Conservation (phyloP, 2,888 invertebrate species). For the Branchinecta sandiegonensis region DNA sequence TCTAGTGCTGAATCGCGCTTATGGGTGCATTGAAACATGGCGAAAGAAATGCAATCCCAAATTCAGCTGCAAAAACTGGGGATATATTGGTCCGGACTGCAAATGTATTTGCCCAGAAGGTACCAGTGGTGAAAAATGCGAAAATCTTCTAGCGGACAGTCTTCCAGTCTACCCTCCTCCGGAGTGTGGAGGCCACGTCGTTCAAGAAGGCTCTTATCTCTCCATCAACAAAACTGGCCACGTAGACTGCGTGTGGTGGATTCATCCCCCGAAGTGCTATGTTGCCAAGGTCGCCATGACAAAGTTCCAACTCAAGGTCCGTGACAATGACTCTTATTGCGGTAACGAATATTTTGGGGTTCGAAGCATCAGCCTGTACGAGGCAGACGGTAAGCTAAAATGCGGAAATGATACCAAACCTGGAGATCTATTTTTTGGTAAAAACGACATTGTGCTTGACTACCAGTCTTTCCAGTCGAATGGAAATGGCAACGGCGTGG, state of each 20-base stretch:
- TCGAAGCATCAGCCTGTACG: background rate
- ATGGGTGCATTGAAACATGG: conserved; percentile 14
- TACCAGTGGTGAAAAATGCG: background rate
- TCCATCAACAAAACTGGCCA: background rate
- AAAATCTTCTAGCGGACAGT: background rate
- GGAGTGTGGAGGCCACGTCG: background rate
- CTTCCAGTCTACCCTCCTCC: background rate
- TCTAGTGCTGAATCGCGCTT: background rate
- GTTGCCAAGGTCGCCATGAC: background rate
- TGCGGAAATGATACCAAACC: background rate
- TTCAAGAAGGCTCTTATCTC: background rate
- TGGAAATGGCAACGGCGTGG: too few species aligned
- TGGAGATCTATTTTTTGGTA: background rate
- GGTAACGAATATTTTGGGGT: background rate
- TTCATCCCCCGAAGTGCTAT: conserved; percentile 1
- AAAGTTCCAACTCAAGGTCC: background rate
- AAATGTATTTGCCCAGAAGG: background rate
- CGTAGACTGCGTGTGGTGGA: background rate
- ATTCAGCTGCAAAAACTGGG: background rate
- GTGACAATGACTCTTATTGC: background rate
- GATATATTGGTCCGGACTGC: background rate
- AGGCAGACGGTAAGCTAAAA: background rate
- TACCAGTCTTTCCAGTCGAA: background rate
- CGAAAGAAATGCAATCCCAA: background rate
- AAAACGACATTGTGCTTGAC: background rate